Evolutionary conservation across 2,888 invertebrate genomes (phyloP).

Genomic region (Dorcus hopei): DNA sequence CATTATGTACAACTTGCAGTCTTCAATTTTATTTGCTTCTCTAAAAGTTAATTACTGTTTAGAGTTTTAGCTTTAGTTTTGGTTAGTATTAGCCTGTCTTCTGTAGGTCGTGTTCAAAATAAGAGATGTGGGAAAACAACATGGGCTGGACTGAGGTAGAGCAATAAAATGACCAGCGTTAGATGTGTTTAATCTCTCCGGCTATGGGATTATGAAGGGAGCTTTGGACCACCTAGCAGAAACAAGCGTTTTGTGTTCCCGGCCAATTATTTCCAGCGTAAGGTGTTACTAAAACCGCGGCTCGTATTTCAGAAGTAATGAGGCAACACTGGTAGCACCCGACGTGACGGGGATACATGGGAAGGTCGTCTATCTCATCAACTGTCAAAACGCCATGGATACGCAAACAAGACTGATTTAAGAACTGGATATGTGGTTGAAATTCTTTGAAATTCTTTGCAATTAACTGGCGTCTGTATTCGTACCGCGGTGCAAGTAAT

Average conservation of each 20-base stretch:
- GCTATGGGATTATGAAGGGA: not conserved
- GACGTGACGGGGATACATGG: conserved; percentile 40
- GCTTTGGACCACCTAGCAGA: conserved; percentile 40
- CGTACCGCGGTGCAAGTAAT: too few relatives aligned
- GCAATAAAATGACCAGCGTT: not conserved
- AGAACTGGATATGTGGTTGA: not conserved
- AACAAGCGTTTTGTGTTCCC: conserved; percentile 46
- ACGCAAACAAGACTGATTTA: not conserved
- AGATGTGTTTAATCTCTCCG: not conserved
- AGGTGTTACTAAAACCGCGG: conserved; percentile 45
- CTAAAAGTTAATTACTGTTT: too few relatives aligned
- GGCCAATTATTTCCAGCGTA: conserved; percentile 47
- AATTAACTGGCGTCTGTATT: too few relatives aligned
- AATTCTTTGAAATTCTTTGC: not conserved
- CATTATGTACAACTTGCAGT: too few relatives aligned
- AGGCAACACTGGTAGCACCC: conserved; percentile 45
- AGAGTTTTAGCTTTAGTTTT: too few relatives aligned
- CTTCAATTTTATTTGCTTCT: too few relatives aligned
- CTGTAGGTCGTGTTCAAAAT: too few relatives aligned
- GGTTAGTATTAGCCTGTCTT: too few relatives aligned
- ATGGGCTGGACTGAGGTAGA: too few relatives aligned
- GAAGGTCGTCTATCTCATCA: conserved; percentile 17
- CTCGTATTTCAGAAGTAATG: conserved; percentile 47
- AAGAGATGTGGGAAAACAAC: too few relatives aligned
- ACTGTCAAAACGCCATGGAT: conserved; percentile 1